Base-by-base conservation (phyloP, 2,797 vertebrate species). In the Pipistrellus nathusii region DNA sequence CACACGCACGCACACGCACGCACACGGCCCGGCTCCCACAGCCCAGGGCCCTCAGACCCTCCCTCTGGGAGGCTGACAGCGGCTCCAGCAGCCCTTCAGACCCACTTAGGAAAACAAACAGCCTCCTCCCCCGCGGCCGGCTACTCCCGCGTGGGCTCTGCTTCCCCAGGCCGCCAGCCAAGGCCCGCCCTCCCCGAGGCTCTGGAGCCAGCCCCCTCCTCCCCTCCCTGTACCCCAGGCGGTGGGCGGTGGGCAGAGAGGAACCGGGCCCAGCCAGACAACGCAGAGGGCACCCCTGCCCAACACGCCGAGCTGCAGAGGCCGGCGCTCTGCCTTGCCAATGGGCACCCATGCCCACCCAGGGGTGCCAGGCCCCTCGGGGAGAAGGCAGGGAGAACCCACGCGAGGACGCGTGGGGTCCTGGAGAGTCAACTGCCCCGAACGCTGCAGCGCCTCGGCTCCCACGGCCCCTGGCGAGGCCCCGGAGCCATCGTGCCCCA, bases 161-260 rank as follows among this genome's bases (percentile, higher is more conserved):
- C 27, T 81, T 87, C 97, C 96, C 93, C 90, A 5, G 75, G 59
- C 59, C 59, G 41, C 59, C 53, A 12, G 72, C 32, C 20, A 13
- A 8, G 21, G 62, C 73, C 80, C 18, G 8, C 59, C 46, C n/a
- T 20, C 51, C 18, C 35, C 20, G 57, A 53, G 15, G 46, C 25
- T 6, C 51, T 12, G 27, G 46, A 17, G 73, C 51, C 9, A 8
- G 48, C 41, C 30, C 30, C 41, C 38, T 38, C 38, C 38, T 4
- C 38, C 38, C 4, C 83, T 17, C 32, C 21, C 77, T 15, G 12
- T 8, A 32, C 46, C 82, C 85, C 73, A 59, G 44, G 71, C n/a
- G 8, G 30, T 48, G 62, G 48, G n/a, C 44, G 10, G 44, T 11
- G 44, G 38, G 38, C 38, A 7, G 38, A 17, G 15, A 73, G 55